Evolutionary conservation across 2,888 invertebrate species (phyloP).

Genomic region (Cyclophora punctaria): DNA sequence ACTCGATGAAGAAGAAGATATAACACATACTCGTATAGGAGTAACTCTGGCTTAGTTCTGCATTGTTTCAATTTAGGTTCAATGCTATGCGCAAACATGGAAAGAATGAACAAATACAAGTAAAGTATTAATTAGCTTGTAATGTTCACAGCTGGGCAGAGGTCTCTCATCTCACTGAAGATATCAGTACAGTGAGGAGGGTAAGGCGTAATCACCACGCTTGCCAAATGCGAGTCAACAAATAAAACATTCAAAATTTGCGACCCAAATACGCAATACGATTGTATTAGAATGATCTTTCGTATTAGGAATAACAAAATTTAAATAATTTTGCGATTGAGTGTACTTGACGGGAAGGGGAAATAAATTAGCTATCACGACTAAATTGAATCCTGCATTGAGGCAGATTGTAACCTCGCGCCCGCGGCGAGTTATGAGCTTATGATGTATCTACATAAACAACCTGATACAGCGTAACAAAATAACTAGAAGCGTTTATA

Average conservation of each 20-base stretch:
- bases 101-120: neutral
- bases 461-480: conserved; percentile 6
- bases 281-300: neutral
- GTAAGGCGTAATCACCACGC: too few species aligned
- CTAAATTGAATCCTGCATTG: conserved; percentile 60
- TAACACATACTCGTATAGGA: neutral
- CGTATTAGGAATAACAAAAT: neutral
- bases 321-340: conserved; percentile 24
- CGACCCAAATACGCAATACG: neutral
- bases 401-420: conserved; percentile 49
- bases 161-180: too few species aligned
- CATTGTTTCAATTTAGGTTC: too few species aligned
- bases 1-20: too few species aligned
- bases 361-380: conserved; percentile 69
- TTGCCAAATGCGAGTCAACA: neutral
- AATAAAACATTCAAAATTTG: neutral
- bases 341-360: conserved; percentile 38
- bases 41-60: neutral
- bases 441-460: conserved; percentile 25
- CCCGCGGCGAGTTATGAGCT: conserved; percentile 32
- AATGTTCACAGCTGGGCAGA: too few species aligned
- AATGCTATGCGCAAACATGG: too few species aligned
- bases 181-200: too few species aligned
- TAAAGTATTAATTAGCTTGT: neutral
- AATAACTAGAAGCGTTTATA: conserved; percentile 2